phyloP scores from a whole-genome alignment of 2,113 vertebrate species.

The Colossoma macropomum region DNA sequence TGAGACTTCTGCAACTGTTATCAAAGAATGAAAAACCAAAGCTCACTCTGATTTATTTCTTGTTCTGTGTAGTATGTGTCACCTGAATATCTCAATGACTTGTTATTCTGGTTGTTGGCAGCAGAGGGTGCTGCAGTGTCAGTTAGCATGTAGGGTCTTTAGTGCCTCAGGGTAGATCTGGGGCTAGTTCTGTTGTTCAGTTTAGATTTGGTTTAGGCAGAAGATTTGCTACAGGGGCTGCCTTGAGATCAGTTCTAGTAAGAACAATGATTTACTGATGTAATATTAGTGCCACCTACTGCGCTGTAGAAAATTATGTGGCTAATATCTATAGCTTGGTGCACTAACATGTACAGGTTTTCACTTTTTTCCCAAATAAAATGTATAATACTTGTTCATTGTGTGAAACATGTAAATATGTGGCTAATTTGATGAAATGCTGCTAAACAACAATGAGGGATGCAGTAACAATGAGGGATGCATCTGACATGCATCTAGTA shows the following conservation, averaged over 20 bases:
- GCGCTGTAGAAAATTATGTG: background rate
- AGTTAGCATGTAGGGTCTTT: background rate
- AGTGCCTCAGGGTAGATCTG: background rate
- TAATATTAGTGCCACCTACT: constrained; percentile 17
- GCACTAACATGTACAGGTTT: background rate
- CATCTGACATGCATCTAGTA: constrained; percentile 14
- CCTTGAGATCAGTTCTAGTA: background rate
- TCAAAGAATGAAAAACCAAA: too few species aligned
- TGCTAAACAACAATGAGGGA: background rate
- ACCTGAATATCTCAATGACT: background rate
- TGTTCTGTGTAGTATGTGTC: too few species aligned
- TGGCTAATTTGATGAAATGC: background rate
- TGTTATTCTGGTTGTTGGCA: constrained; percentile 18
- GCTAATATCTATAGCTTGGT: too few species aligned
- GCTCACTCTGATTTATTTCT: too few species aligned
- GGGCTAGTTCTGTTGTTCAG: background rate
- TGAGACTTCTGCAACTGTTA: too few species aligned
- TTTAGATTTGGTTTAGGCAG: background rate
- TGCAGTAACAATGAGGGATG: background rate
- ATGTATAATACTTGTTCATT: background rate
- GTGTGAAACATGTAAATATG: background rate
- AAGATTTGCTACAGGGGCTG: background rate
- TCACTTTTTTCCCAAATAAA: too few species aligned
- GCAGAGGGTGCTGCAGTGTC: constrained; percentile 28
- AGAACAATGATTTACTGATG: background rate